These are phyloP conservation scores for Typhlichthys eigenmanni DNA, from an alignment of 2,797 vertebrate genomes.

Conservation along the genomic window DNA sequence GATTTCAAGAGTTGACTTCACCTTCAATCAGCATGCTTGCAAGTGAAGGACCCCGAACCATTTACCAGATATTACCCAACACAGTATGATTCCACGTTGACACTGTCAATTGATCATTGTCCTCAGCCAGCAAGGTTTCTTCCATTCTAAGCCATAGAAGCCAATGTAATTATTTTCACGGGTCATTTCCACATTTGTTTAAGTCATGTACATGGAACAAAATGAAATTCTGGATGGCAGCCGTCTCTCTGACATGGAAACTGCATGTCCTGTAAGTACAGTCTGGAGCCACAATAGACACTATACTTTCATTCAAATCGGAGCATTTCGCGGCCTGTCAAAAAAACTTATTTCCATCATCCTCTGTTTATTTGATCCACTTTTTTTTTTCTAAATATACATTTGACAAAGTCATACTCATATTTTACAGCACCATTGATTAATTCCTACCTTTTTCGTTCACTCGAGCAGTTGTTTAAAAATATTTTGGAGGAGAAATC, in stretches of 20 bases:
- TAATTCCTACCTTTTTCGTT: conserved; percentile 47
- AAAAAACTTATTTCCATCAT: conserved; percentile 56
- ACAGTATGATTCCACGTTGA: background rate
- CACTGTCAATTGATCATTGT: conserved; percentile 23
- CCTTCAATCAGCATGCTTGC: too few species aligned
- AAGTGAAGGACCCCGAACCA: too few species aligned
- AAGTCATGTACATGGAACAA: conserved; percentile 40
- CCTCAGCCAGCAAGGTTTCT: conserved; percentile 12
- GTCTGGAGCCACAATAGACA: conserved; percentile 27
- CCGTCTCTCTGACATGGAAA: conserved; percentile 57
- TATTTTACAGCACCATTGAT: background rate
- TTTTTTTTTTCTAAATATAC: conserved; percentile 46
- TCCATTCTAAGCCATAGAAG: conserved; percentile 11
- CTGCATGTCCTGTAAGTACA: conserved; percentile 35
- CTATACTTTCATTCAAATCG: conserved; percentile 11
- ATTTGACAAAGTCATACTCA: background rate
- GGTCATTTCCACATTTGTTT: conserved; percentile 48
- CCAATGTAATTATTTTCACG: conserved; percentile 33
- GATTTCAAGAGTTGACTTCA: too few species aligned
- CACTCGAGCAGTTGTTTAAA: conserved; percentile 65
- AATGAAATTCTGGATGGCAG: conserved; percentile 27
- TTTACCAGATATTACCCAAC: too few species aligned
- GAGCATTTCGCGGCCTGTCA: conserved; percentile 27
- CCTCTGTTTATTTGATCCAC: conserved; percentile 70
- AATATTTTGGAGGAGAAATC: conserved; percentile 59